Evolutionary conservation across 2,113 vertebrate species (phyloP).

Genomic region (Collichthys lucidus): DNA sequence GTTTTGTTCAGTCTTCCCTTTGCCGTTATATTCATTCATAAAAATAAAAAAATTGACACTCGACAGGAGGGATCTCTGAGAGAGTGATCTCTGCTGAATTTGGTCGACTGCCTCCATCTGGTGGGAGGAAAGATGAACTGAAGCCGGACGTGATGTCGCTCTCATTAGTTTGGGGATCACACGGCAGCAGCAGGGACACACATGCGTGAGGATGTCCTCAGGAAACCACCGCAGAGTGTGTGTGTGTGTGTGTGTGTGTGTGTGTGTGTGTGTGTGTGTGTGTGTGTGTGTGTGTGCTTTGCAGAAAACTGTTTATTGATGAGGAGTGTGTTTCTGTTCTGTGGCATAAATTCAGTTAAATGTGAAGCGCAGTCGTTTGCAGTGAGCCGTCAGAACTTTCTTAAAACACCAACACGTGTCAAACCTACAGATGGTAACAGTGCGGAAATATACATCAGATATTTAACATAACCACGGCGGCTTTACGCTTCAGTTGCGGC

Average conservation of each 20-base stretch:
- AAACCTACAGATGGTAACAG: background rate
- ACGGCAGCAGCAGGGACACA: background rate
- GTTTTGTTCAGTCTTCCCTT: background rate
- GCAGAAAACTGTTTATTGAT: background rate
- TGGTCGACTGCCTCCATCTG: conserved; percentile 70
- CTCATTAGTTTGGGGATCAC: background rate
- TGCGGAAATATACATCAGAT: too few relatives aligned
- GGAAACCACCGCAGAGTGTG: background rate
- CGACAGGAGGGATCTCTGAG: too few relatives aligned
- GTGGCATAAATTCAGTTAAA: background rate
- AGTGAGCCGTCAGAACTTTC: background rate
- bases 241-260: background rate
- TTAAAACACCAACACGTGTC: background rate
- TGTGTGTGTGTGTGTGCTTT: background rate
- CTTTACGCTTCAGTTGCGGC: too few relatives aligned
- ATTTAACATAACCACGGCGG: too few relatives aligned
- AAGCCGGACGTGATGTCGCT: background rate
- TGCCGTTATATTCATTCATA: conserved; percentile 63
- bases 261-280: too few relatives aligned
- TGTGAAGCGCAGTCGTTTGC: background rate
- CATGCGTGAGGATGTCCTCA: background rate
- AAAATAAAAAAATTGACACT: conserved; percentile 21
- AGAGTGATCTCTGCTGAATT: background rate
- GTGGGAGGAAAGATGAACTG: conserved; percentile 39
- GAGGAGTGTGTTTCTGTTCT: background rate